A percentile compares a stretch with the other conserved stretches of the same genome.
phyloP scores from a whole-genome alignment of 2,888 invertebrate species.

The Allolobophora icterica region DNA sequence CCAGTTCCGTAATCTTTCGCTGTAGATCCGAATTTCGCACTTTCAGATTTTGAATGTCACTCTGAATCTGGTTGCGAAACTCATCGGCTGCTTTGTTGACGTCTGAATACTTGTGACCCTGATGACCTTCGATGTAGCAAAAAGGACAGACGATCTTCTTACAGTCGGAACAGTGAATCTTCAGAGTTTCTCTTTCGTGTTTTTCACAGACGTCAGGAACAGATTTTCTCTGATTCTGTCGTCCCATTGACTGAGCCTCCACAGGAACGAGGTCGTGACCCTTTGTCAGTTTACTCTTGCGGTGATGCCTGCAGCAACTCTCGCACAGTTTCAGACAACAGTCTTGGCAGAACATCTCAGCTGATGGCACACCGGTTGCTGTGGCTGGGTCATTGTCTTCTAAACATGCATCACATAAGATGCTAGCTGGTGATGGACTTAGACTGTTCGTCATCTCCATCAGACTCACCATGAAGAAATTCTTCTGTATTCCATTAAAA shows the following conservation, averaged over 20 bases:
- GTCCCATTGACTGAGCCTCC: background rate
- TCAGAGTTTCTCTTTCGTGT: background rate
- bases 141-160: background rate
- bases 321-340: constrained; percentile 26
- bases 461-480: constrained; percentile 22
- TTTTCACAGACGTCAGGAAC: background rate
- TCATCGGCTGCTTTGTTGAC: background rate
- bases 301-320: constrained; percentile 13
- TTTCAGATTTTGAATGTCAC: background rate
- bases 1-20: background rate
- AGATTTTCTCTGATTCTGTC: background rate
- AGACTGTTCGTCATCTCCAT: background rate
- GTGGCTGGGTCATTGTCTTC: background rate
- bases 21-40: background rate
- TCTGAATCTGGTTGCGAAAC: constrained; percentile 6
- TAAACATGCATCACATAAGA: background rate
- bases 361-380: background rate
- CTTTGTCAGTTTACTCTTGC: background rate
- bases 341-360: constrained; percentile 21
- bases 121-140: constrained; percentile 13
- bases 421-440: background rate
- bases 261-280: background rate
- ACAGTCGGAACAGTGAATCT: constrained; percentile 5
- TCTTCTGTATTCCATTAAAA: background rate
- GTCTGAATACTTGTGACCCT: background rate